Evolutionary conservation across 2,113 vertebrate genomes (phyloP).

Genomic region (Siphamia tubifer): DNA sequence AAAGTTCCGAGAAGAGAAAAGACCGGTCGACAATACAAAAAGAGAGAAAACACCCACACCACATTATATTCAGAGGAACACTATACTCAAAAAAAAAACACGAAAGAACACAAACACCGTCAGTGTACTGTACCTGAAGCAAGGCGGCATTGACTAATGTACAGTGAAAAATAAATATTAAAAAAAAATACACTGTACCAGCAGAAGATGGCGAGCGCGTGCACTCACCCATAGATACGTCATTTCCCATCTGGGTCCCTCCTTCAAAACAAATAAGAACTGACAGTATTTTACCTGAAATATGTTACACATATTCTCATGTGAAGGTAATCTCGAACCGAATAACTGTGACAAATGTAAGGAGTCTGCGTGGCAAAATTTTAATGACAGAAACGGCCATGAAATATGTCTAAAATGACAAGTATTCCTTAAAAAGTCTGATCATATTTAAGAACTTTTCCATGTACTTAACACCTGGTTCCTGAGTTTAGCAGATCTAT

Average conservation of each 20-base stretch:
- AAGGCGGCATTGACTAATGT: neutral
- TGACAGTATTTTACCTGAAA: no score
- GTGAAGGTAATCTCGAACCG: no score
- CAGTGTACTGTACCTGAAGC: conserved; percentile 15
- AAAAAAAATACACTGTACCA: neutral
- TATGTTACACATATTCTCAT: no score
- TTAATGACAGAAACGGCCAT: no score
- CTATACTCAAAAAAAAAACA: neutral
- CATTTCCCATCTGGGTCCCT: neutral
- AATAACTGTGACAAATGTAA: no score
- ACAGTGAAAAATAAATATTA: no score
- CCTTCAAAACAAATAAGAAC: neutral
- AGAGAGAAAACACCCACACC: neutral
- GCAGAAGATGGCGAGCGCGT: conserved; percentile 10
- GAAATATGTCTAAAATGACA: no score
- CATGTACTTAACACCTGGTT: no score
- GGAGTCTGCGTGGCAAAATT: no score
- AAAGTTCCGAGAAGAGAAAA: neutral
- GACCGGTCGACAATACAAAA: neutral
- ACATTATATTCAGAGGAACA: neutral
- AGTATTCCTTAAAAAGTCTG: no score
- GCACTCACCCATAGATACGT: conserved; percentile 1
- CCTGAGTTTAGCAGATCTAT: no score
- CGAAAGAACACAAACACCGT: neutral
- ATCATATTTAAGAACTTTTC: no score